Percentiles rank a stretch among this genome's conserved stretches.
Conservation (phyloP, 2,113 vertebrate genomes). For the Pogona vitticeps region DNA sequence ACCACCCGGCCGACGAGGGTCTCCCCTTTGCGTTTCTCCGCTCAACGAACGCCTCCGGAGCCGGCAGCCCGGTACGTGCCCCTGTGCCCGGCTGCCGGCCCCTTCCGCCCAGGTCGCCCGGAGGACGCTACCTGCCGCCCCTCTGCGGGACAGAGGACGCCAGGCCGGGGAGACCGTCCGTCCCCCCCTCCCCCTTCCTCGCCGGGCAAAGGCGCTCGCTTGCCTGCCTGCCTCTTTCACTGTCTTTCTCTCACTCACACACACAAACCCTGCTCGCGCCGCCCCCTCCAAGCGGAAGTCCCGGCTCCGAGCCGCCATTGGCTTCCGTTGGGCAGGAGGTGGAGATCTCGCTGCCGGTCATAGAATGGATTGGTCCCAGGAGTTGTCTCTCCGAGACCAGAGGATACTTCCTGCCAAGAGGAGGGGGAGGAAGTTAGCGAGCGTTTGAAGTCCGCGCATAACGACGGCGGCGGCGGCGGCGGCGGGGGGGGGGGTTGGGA, state of each 20-base stretch:
- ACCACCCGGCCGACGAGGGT: background rate
- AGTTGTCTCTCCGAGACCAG: conserved; percentile 17
- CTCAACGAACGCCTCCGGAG: conserved; percentile 3
- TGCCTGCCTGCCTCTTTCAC: background rate
- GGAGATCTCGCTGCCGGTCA: rapidly evolving
- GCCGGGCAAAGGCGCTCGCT: background rate
- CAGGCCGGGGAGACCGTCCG: background rate
- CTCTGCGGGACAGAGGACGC: background rate
- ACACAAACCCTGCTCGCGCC: conserved; percentile 15
- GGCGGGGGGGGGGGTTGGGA: background rate
- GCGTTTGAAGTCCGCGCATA: background rate
- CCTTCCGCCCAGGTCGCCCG: background rate
- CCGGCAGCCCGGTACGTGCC: conserved; percentile 22
- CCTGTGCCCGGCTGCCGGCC: conserved; percentile 20
- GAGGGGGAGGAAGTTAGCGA: background rate
- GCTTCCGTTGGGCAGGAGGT: conserved; percentile 25
- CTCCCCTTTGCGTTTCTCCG: background rate
- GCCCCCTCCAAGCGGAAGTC: conserved; percentile 76
- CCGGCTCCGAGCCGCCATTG: conserved; percentile 55
- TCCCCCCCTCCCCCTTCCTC: too few relatives aligned
- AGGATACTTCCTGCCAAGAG: conserved; percentile 48
- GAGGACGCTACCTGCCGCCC: background rate
- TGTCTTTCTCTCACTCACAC: background rate
- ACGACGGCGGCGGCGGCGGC: background rate
- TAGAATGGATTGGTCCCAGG: conserved; percentile 49